Evolutionary conservation across 1,140 invertebrate genomes (phyloP).

Genomic region (Cecropterus lyciades): DNA sequence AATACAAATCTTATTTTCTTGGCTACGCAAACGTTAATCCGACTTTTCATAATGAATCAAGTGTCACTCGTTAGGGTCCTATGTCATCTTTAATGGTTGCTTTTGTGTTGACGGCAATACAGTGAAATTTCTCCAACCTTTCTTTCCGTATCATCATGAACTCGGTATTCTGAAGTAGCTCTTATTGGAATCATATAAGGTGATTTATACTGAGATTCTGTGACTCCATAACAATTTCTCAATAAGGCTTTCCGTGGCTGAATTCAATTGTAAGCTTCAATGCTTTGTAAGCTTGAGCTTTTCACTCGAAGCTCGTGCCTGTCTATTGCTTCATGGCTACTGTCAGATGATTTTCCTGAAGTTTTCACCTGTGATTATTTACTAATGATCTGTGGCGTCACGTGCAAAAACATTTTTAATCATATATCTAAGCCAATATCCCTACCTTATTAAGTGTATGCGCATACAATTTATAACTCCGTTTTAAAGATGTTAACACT

Average conservation of each 20-base stretch:
- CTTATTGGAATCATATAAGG: background rate
- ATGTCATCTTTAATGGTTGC: conserved; percentile 1
- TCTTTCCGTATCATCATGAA: background rate
- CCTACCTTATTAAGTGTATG: no score
- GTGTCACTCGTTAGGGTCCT: conserved; percentile 2
- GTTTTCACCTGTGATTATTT: background rate
- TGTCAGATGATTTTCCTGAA: conserved; percentile 3
- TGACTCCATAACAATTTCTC: background rate
- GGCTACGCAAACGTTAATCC: no score
- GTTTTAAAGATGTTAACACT: no score
- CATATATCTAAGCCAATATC: no score
- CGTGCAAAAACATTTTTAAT: no score
- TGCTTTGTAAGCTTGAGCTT: background rate
- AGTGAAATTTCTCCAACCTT: conserved; percentile 2
- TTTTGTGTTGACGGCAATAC: background rate
- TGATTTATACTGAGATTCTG: background rate
- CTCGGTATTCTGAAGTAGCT: background rate
- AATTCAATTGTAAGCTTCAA: background rate
- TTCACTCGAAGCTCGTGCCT: background rate
- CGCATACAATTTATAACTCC: no score
- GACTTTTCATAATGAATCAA: background rate
- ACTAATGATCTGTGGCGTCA: no score
- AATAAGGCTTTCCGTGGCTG: background rate
- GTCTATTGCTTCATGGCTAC: background rate
- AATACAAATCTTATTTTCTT: no score